A percentile compares a stretch with the other conserved stretches of the same genome.
phyloP scores from a whole-genome alignment of 2,888 invertebrate species.

The Caenorhabditis plicata region DNA sequence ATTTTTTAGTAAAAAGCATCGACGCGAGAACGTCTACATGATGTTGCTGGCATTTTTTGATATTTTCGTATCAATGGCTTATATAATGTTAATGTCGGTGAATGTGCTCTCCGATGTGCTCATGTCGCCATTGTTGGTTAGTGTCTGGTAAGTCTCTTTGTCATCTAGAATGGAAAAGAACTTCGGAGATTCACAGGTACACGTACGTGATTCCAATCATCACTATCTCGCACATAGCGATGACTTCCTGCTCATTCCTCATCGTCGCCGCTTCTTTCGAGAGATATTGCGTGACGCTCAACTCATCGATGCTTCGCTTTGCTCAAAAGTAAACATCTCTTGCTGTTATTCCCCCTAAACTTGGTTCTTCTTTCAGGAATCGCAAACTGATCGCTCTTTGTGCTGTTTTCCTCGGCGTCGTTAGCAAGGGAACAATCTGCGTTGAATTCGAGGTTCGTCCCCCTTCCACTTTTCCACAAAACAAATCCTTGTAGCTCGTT shows the following conservation, averaged over 20 bases:
- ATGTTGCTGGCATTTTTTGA: conserved; percentile 62
- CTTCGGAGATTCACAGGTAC: conserved; percentile 36
- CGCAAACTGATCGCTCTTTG: conserved; percentile 30
- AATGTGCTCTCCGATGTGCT: conserved; percentile 59
- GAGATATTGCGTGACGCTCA: conserved; percentile 53
- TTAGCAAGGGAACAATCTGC: conserved; percentile 56
- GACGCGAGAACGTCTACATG: conserved; percentile 58
- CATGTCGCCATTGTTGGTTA: conserved; percentile 44
- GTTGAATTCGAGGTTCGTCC: conserved; percentile 57
- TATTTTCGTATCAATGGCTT: conserved; percentile 58
- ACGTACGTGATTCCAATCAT: conserved; percentile 62
- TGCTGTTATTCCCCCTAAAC: too few species aligned
- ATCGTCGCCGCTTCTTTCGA: conserved; percentile 61
- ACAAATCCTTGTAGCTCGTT: conserved; percentile 26
- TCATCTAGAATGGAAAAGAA: neutral
- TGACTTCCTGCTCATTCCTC: conserved; percentile 60
- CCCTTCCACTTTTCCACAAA: neutral
- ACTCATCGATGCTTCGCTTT: conserved; percentile 41
- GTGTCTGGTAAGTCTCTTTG: conserved; percentile 42
- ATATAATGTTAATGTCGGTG: conserved; percentile 60
- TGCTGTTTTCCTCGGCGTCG: conserved; percentile 53
- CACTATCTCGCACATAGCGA: conserved; percentile 62
- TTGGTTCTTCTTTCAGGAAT: conserved; percentile 29
- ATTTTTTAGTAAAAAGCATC: conserved; percentile 33
- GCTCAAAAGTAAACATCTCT: conserved; percentile 30